Base-by-base conservation (phyloP, 2,797 vertebrate genomes). In the Leucoraja ocellata region DNA sequence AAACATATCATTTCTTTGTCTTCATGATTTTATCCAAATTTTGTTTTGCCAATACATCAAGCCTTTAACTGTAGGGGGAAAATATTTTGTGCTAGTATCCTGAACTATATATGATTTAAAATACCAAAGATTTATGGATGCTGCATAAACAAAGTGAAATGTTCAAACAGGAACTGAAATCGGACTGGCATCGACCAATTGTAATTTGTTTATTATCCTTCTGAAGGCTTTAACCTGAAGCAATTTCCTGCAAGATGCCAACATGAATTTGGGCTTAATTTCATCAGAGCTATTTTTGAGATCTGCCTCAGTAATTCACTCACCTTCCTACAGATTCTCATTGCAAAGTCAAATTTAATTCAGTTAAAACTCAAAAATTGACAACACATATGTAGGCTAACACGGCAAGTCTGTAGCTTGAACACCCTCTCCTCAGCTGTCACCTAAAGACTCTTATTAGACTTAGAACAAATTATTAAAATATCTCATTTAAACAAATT, bases 401-500 rank as follows among this genome's bases (percentile, higher is more conserved):
- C 90, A 92, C 54, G 14, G 25, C 90, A 92, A 92, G 68, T 46
- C 90, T 91, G 36, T 91, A 74, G 36, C 39, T 92, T n/a, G 90
- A 76, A 76, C 73, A 74, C 10, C 28, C 71, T 76, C 73, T 92
- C 71, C 36, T 74, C 71, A 54, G 58, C 95, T 93, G 93, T 93
- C 95, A 94, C 73, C 93, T 93, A 94, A 95, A 93, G 95, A 95
- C 95, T 94, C 95, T 95, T 94, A 94, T 95, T 94, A 94, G 95
- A 96, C 96, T 95, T 94, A 94, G 94, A 93, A 91, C 94, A 95
- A 95, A 96, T 96, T 95, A 96, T 94, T 95, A 94, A 95, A 94
- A 95, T 95, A 95, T 94, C 94, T 95, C 95, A 94, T 81, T 79
- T 25, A 23, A 68, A 93, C 93, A 81, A 96, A 96, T 96, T 95